Evolutionary conservation across 2,797 vertebrate genomes (phyloP), one percentile per base, ranked within the genome.

Genomic region (Discoglossus pictus): DNA sequence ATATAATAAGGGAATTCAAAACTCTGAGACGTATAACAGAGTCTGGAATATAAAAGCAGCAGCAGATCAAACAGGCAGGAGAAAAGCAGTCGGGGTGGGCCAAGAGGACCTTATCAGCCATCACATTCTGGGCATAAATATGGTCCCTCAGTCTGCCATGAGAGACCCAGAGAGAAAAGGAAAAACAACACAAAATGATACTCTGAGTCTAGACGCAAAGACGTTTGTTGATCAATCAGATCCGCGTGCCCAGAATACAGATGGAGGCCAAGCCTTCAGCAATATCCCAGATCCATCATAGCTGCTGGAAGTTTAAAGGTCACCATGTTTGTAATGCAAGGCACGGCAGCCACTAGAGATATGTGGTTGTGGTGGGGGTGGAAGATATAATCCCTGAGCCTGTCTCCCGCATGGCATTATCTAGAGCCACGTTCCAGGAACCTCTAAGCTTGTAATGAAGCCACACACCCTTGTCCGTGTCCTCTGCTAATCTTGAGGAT

Each of bases 301-400:
- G 36, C 61, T 58, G 44, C 53, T 25, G 53, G 52, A 18, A 52
- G 68, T 64, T 50, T 64, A 71, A 71, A 71, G 68, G 68, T 71
- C 68, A 43, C 5, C 42, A 3, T 51, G 38, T 31, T 71, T 71
- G 35, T 58, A 42, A 71, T 64, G 52, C 68, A 40, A 71, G 60
- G 24, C 68, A 71, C 52, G 11, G 44, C 52, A 20, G 52, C 1
- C 35, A 2, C 44, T 3, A 44, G 43, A 60, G 17, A 60, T 50
- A 44, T 23, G 16, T 31, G 25, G 17, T n/a, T n/a, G n/a, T n/a
- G n/a, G n/a, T n/a, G 17, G 18, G 20, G 39, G 13, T 23, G 34
- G 13, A 7, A 2, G 16, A 56, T n/a, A 31, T 59, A 43, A 59
- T 59, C 24, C 38, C 20, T 10, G 7, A 18, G 38, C 35, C 21